Percentiles rank a stretch among this genome's conserved stretches.
phyloP scores from a whole-genome alignment of 2,888 invertebrate genomes.

The Gerosis bhagava region DNA sequence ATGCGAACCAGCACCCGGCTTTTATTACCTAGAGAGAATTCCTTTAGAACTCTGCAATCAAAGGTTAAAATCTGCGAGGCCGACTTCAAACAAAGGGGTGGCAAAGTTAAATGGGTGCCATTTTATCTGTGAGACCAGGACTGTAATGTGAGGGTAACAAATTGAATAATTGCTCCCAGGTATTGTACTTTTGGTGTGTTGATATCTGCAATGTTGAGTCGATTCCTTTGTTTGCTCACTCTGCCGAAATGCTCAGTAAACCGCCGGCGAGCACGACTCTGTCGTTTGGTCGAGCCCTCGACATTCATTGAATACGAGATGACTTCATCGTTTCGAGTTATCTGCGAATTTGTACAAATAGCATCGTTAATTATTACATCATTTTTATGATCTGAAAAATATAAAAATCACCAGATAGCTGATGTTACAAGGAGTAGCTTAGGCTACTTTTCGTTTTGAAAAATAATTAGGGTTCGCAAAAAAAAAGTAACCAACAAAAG shows the following conservation, averaged over 20 bases:
- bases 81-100: constrained; percentile 46
- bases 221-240: constrained; percentile 49
- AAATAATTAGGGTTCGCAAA: too few relatives aligned
- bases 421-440: too few relatives aligned
- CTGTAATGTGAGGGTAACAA: constrained; percentile 54
- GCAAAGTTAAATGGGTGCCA: constrained; percentile 54
- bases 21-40: constrained; percentile 28
- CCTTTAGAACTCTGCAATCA: constrained; percentile 40
- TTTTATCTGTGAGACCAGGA: constrained; percentile 46
- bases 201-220: constrained; percentile 59
- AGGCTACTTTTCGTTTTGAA: too few relatives aligned
- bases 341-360: too few relatives aligned
- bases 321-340: too few relatives aligned
- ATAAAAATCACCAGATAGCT: too few relatives aligned
- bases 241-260: constrained; percentile 35
- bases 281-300: neutral
- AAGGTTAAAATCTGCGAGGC: constrained; percentile 46
- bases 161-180: constrained; percentile 68
- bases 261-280: neutral
- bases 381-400: too few relatives aligned
- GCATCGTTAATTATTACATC: too few relatives aligned
- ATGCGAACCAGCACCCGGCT: constrained; percentile 9
- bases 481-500: too few relatives aligned
- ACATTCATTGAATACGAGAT: constrained; percentile 4
- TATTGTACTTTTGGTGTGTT: constrained; percentile 52